Evolutionary conservation across 2,888 invertebrate genomes (phyloP).

Genomic region (Drosophila paucipuncta): DNA sequence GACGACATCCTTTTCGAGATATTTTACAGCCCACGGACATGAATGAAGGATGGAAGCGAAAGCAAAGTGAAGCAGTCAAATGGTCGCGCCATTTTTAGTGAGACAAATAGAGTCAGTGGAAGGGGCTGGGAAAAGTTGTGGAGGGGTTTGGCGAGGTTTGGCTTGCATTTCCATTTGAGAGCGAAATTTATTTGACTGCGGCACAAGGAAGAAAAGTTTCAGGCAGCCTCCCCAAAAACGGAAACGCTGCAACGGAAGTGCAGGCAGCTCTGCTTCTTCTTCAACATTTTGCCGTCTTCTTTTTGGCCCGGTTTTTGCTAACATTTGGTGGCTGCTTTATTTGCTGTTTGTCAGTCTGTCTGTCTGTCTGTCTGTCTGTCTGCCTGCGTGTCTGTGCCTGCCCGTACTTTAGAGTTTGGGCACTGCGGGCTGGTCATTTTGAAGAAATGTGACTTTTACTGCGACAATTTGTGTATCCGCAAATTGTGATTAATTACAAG

Average conservation of each 20-base stretch:
- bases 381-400: not conserved
- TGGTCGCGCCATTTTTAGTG: slow-evolving; percentile 72
- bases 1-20: slow-evolving; percentile 71
- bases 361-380: not conserved
- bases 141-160: slow-evolving; percentile 18
- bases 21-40: slow-evolving; percentile 69
- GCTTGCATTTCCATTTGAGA: slow-evolving; percentile 72
- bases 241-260: slow-evolving; percentile 71
- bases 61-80: slow-evolving; percentile 51
- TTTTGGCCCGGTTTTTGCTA: slow-evolving; percentile 57
- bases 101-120: slow-evolving; percentile 55
- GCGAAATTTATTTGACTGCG: slow-evolving; percentile 77
- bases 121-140: not conserved
- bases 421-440: slow-evolving; percentile 34
- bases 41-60: slow-evolving; percentile 57
- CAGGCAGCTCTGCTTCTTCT: slow-evolving; percentile 47
- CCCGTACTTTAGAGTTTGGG: not conserved
- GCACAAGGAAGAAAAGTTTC: slow-evolving; percentile 69
- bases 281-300: slow-evolving; percentile 43
- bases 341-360: slow-evolving; percentile 50
- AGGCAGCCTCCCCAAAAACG: slow-evolving; percentile 61
- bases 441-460: slow-evolving; percentile 76
- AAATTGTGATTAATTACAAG: slow-evolving; percentile 70
- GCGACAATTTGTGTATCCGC: slow-evolving; percentile 74
- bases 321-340: slow-evolving; percentile 60